phyloP scores from a whole-genome alignment of 1,140 invertebrate genomes.

The Parapsyche elsis region DNA sequence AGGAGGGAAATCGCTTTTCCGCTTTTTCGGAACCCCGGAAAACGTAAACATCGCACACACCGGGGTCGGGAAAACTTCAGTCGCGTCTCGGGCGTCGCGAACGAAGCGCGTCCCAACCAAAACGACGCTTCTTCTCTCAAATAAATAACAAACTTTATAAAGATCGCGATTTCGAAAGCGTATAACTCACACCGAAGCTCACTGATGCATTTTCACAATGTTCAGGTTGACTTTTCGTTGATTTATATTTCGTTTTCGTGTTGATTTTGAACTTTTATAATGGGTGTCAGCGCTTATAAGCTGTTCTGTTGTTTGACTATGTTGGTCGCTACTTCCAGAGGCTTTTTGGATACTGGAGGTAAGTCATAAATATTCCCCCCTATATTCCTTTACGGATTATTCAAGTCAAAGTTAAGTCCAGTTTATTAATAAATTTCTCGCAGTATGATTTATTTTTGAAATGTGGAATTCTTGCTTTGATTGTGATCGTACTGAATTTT shows the following conservation, averaged over 20 bases:
- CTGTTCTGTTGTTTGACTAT: conserved; percentile 18
- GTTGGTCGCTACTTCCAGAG: conserved; percentile 18
- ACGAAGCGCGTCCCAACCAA: background rate
- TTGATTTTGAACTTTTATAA: background rate
- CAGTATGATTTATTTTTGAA: background rate
- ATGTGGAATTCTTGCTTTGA: background rate
- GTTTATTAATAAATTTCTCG: too few species aligned
- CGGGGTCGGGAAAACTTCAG: conserved; percentile 31
- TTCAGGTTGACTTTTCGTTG: background rate
- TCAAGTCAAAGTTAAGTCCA: too few species aligned
- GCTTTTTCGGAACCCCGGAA: conserved; percentile 33
- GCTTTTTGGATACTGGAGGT: conserved; percentile 37
- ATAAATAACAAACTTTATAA: background rate
- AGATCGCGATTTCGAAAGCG: background rate
- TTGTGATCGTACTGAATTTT: too few species aligned
- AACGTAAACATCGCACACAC: conserved; percentile 33
- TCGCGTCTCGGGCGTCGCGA: background rate
- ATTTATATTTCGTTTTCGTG: background rate
- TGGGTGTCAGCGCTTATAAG: background rate
- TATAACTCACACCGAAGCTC: background rate
- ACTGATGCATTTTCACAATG: background rate
- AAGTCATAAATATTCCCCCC: background rate
- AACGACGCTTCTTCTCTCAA: background rate
- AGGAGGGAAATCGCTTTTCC: conserved; percentile 39
- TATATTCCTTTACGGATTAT: too few species aligned